Evolutionary conservation across 2,113 vertebrate species (phyloP), one percentile per base, ranked within the genome.

Genomic region (Riparia riparia): DNA sequence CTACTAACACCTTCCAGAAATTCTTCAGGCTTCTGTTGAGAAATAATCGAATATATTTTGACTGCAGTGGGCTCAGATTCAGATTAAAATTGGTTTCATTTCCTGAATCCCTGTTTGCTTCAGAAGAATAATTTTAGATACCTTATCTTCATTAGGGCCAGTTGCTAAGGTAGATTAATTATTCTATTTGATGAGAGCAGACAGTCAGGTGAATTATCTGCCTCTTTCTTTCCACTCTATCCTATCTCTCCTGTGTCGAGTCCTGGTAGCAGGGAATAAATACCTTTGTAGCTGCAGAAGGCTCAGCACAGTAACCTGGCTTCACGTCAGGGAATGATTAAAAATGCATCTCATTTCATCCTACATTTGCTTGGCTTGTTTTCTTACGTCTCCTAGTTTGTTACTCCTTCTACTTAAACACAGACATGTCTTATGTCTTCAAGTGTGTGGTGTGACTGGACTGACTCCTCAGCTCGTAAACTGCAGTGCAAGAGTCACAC

Each of bases 141-240:
- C 19, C n/a, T 84, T 82, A 41, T 79, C 34, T 74, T 79, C 57
- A 65, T 89, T 85, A 79, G 14, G 22, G 10, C 8, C 60, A 76
- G 37, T 65, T 84, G 45, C n/a, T 89, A 68, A 57, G n/a, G 42
- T 64, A 76, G 54, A 77, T 70, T 92, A 82, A 85, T 86, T 72
- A 34, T 49, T 10, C 19, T 84, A 25, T 84, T 57, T 82, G 72
- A 89, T 15, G 3, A 42, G 19, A 82, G 10, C 26, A 68, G 34
- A 53, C 10, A 81, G 61, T 60, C 20, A 65, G 1, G 3, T 60
- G n/a, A 91, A 68, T 74, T 68, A 70, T 69, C 21, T 80, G 14
- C 37, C 32, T 76, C 29, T 83, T 57, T 86, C 53, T 63, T 12
- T 53, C 14, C 7, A 5, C 39, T 37, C 18, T 49, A 28, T 56